Evolutionary conservation across 2,113 vertebrate species (phyloP).

Genomic region (Pteruthius melanotis): DNA sequence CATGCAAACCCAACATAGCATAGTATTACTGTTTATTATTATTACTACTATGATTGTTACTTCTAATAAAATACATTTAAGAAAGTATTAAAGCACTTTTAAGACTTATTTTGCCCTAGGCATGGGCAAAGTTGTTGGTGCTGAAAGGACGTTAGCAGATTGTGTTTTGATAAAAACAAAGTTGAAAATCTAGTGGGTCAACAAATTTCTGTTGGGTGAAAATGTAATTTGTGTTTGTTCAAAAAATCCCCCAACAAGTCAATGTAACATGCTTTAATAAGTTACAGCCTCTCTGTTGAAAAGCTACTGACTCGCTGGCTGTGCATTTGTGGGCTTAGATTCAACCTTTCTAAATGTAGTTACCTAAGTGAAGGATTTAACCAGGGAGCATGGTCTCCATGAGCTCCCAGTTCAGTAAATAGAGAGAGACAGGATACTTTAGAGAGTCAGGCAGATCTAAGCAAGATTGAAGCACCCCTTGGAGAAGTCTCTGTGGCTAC

Average conservation of each 20-base stretch:
- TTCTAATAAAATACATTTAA: neutral
- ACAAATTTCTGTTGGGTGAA: neutral
- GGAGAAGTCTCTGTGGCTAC: neutral
- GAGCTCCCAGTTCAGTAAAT: neutral
- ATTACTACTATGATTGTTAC: neutral
- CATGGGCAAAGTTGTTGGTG: neutral
- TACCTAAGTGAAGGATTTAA: neutral
- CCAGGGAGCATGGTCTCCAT: neutral
- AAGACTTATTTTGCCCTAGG: neutral
- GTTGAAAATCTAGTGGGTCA: neutral
- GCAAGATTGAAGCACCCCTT: neutral
- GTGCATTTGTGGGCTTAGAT: neutral
- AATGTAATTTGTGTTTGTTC: neutral
- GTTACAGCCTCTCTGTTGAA: neutral
- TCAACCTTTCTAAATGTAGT: neutral
- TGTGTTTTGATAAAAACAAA: neutral
- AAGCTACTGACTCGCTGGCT: neutral
- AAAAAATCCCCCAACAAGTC: fast-evolving
- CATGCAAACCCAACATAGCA: neutral
- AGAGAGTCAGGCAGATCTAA: neutral
- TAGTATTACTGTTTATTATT: neutral
- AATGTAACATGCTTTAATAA: neutral
- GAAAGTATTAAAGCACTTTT: neutral
- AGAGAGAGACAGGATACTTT: neutral
- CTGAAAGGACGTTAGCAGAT: neutral